Percentiles rank a stretch among this genome's conserved stretches.
These are phyloP conservation scores for Acromyrmex charruanus DNA, from an alignment of 1,140 invertebrate genomes.

Conservation along the genomic window DNA sequence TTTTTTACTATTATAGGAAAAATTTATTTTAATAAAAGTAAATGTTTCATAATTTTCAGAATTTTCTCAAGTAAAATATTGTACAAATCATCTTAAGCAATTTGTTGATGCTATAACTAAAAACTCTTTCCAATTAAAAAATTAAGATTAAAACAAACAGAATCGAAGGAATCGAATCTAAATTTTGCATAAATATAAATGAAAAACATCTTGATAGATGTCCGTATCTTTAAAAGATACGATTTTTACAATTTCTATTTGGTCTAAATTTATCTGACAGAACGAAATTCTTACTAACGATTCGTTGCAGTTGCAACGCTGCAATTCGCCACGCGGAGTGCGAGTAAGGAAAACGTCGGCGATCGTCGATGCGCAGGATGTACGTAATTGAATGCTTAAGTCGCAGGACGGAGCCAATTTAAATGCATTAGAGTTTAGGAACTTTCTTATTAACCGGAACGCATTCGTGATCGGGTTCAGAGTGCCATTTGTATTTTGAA, in stretches of 20 bases:
- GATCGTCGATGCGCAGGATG: conserved; percentile 33
- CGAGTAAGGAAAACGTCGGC: conserved; percentile 26
- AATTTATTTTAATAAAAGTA: background rate
- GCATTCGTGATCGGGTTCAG: conserved; percentile 65
- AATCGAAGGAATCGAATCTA: background rate
- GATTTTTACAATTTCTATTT: background rate
- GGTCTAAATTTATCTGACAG: background rate
- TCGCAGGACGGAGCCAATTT: conserved; percentile 59
- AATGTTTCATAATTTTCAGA: background rate
- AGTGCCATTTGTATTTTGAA: conserved; percentile 72
- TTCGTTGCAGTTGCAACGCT: conserved; percentile 7
- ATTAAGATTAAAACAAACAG: background rate
- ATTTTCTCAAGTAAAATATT: background rate
- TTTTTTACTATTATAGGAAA: background rate
- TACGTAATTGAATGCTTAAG: conserved; percentile 69
- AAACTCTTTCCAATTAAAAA: background rate
- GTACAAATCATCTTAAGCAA: background rate
- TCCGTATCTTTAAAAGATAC: background rate
- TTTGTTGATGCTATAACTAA: background rate
- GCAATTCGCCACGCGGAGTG: background rate
- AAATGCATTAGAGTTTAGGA: conserved; percentile 74
- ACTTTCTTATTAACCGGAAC: conserved; percentile 74
- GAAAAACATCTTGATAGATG: background rate
- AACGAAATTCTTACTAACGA: conserved; percentile 38
- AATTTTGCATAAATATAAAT: background rate